These are phyloP conservation scores for Pachycephala philippinensis DNA, from an alignment of 2,113 vertebrate genomes.

Conservation along the genomic window DNA sequence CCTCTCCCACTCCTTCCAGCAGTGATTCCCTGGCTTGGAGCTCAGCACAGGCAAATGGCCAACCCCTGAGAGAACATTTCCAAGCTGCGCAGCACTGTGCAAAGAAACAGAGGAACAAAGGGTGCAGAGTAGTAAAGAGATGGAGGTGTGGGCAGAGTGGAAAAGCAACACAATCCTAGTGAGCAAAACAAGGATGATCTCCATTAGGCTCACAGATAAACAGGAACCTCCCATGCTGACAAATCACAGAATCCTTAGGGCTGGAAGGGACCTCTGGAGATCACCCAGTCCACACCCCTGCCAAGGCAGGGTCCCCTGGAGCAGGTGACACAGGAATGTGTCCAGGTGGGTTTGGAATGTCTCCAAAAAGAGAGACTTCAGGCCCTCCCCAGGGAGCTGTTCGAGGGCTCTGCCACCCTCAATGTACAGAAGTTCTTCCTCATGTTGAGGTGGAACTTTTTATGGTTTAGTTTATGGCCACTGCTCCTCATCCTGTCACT, in stretches of 20 bases:
- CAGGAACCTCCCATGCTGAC: not conserved
- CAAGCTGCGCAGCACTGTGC: not conserved
- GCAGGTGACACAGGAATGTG: not conserved
- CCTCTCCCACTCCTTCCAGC: not conserved
- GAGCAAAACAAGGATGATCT: not conserved
- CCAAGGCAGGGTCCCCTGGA: not conserved
- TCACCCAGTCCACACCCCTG: not conserved
- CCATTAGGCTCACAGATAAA: not conserved
- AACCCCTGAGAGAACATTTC: not conserved
- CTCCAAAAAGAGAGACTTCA: not conserved
- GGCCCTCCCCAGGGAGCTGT: not conserved
- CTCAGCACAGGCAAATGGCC: not conserved
- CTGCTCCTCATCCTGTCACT: not conserved
- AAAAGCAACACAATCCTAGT: not conserved
- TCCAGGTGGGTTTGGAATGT: not conserved
- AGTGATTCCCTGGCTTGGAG: not conserved
- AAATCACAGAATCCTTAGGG: not conserved
- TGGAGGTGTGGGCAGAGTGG: not conserved
- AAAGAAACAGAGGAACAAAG: not conserved
- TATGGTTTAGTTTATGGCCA: not conserved
- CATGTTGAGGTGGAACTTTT: not conserved
- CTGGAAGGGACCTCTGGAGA: not conserved
- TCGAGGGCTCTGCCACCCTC: not conserved
- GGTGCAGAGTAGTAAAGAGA: not conserved
- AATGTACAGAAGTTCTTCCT: not conserved